Evolutionary conservation across 1,140 invertebrate genomes (phyloP).

Genomic region (Aphaenogaster rudis): DNA sequence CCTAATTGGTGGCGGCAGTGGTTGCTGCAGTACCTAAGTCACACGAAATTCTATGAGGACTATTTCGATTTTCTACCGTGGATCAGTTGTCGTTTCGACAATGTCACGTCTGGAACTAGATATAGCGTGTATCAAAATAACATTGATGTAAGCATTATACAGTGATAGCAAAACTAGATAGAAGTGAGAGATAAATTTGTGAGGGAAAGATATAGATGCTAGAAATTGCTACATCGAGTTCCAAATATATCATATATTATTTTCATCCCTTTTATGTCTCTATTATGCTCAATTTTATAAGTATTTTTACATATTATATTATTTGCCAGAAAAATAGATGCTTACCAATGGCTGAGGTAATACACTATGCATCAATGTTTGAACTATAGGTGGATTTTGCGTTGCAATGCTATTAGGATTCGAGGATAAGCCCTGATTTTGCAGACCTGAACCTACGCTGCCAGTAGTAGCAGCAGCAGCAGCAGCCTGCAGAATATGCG

Average conservation of each 20-base stretch:
- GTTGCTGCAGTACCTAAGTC: slow-evolving; percentile 84
- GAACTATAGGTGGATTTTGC: slow-evolving; percentile 84
- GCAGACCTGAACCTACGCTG: slow-evolving; percentile 72
- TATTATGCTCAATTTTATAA: slow-evolving; percentile 6
- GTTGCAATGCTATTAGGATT: slow-evolving; percentile 83
- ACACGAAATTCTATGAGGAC: slow-evolving; percentile 47
- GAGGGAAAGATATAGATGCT: neutral
- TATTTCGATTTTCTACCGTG: slow-evolving; percentile 33
- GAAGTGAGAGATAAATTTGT: slow-evolving; percentile 9
- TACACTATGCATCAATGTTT: slow-evolving; percentile 85
- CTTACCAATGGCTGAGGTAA: slow-evolving; percentile 86
- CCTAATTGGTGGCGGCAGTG: slow-evolving; percentile 83
- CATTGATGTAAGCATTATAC: neutral
- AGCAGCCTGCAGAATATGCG: slow-evolving; percentile 75
- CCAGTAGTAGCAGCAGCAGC: slow-evolving; percentile 73
- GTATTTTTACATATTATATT: slow-evolving; percentile 13
- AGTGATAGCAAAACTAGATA: neutral
- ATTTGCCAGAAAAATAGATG: slow-evolving; percentile 30
- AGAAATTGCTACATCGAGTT: slow-evolving; percentile 10
- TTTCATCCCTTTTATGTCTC: neutral
- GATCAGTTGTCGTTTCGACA: neutral
- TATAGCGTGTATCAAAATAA: slow-evolving; percentile 1
- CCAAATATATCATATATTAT: slow-evolving; percentile 20
- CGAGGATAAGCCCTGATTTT: slow-evolving; percentile 81
- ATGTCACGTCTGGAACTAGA: slow-evolving; percentile 5